Base-by-base conservation (phyloP, 2,113 vertebrate species). In the Platichthys stellatus region DNA sequence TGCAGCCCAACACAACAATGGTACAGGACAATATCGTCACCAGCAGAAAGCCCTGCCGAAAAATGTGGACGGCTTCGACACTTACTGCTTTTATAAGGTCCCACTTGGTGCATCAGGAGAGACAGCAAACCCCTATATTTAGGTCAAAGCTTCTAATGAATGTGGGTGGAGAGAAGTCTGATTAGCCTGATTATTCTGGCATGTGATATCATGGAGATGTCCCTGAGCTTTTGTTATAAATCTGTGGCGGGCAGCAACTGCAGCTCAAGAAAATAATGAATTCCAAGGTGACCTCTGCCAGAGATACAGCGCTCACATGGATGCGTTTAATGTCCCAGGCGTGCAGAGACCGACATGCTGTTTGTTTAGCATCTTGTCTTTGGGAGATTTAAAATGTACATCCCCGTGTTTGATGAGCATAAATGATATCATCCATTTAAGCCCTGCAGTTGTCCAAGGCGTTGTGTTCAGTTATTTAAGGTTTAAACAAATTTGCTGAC, bases 51-150 rank as follows among this genome's bases (percentile, higher is more conserved):
- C 57, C 57, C 70, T 47, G 67, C 23, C 38, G 66, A 81, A 71
- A 71, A 74, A 70, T 43, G 26, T 57, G 17, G 4, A 49, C 4
- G 0, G 68, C 67, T 58, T 67, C 70, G 80, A 80, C 68, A 66
- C 62, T 28, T 35, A 8, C 63, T 43, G 65, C 85, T 85, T 91
- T 88, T 92, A 90, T 92, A 90, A 74, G 60, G 80, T 66, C 70
- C 63, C 26, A 47, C 74, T 61, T 21, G 56, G 17, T 72, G 64
- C 69, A 21, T 61, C 8, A 40, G 63, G 11, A 78, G 54, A 69
- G 40, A 74, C 71, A 63, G 67, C 73, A 82, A 81, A 83, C 70
- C 71, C 80, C 89, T 89, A 90, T 89, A 90, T 89, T 92, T 90
- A 88, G 85, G 83, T 65, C 74, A 80, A 86, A 83, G 69, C 86